phyloP scores from a whole-genome alignment of 2,797 vertebrate genomes.

The Mormyrus hasselquistii region DNA sequence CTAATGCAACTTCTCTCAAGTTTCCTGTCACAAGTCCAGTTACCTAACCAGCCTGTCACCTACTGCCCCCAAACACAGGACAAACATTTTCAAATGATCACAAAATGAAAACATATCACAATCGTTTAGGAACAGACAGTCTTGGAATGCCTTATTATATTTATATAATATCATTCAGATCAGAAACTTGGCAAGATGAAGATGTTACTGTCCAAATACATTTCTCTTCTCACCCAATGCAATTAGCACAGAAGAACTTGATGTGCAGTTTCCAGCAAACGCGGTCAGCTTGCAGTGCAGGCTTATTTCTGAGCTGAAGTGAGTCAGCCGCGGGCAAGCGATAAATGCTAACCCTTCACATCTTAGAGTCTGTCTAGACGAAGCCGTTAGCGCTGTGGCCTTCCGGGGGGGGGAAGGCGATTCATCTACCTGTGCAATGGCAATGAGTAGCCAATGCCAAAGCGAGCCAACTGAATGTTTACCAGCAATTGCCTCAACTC shows the following conservation, averaged over 20 bases:
- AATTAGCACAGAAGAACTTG: conserved; percentile 15
- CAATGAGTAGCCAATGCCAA: background rate
- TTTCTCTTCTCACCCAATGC: conserved; percentile 15
- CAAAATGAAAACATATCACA: conserved; percentile 2
- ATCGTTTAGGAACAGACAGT: conserved; percentile 12
- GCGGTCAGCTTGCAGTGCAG: background rate
- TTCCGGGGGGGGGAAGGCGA: background rate
- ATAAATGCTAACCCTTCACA: background rate
- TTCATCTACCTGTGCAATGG: background rate
- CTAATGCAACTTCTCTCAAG: background rate
- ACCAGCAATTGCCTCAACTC: background rate
- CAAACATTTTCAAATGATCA: background rate
- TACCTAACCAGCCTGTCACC: conserved; percentile 10
- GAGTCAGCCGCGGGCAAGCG: background rate
- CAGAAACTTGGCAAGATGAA: conserved; percentile 19
- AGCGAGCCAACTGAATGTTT: background rate
- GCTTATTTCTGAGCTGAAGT: conserved; percentile 4
- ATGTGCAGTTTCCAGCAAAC: conserved; percentile 15
- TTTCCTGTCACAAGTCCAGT: conserved; percentile 9
- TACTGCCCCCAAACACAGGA: background rate
- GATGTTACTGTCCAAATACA: conserved; percentile 14
- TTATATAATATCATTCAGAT: conserved; percentile 19
- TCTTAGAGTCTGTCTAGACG: conserved; percentile 4
- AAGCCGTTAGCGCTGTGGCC: background rate
- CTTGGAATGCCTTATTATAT: conserved; percentile 17